Conservation (phyloP, 2,888 invertebrate species). For the Maniola hyperantus region DNA sequence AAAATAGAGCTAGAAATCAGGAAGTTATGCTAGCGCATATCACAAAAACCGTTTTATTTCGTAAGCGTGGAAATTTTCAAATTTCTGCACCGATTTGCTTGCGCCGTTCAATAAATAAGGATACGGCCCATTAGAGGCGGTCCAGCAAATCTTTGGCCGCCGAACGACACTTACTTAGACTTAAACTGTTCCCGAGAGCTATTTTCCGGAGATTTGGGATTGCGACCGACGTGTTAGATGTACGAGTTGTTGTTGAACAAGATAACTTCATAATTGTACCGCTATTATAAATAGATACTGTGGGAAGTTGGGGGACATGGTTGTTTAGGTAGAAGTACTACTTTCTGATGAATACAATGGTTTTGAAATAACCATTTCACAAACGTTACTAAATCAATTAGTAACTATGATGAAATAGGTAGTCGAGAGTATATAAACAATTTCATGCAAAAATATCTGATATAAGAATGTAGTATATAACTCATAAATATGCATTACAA, state of each 20-base stretch:
- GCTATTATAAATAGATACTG: background rate
- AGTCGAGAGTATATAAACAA: too few relatives aligned
- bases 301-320: background rate
- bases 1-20: background rate
- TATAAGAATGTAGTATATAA: too few relatives aligned
- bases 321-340: background rate
- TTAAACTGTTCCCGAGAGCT: constrained; percentile 76
- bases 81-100: constrained; percentile 63
- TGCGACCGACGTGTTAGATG: constrained; percentile 69
- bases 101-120: constrained; percentile 79
- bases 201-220: constrained; percentile 80
- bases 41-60: background rate
- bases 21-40: too few relatives aligned
- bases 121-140: constrained; percentile 81
- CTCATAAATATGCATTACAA: too few relatives aligned
- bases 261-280: constrained; percentile 22
- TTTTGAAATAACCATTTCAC: too few relatives aligned
- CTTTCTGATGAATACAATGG: too few relatives aligned
- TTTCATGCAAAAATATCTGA: too few relatives aligned
- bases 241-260: constrained; percentile 41
- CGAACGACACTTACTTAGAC: constrained; percentile 83
- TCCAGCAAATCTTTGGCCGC: constrained; percentile 80
- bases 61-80: constrained; percentile 59
- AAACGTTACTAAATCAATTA: too few relatives aligned
- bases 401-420: too few relatives aligned